Percentiles rank a stretch among this genome's conserved stretches.
phyloP scores from a whole-genome alignment of 2,888 invertebrate genomes.

The Drosophila hamatofila region DNA sequence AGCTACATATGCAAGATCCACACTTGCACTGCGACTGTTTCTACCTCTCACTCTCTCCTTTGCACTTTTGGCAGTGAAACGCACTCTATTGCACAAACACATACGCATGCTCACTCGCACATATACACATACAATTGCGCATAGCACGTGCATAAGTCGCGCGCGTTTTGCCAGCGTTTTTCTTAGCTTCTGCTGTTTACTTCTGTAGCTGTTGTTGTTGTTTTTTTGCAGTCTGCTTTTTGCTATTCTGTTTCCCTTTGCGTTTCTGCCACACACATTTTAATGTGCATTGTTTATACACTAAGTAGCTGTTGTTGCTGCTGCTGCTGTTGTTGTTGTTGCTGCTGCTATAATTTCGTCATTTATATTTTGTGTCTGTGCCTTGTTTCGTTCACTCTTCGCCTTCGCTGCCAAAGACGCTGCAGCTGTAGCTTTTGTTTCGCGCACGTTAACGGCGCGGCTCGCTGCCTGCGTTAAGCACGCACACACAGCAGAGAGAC shows the following conservation, averaged over 20 bases:
- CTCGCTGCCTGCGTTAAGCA: slow-evolving; percentile 60
- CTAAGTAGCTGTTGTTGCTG: slow-evolving; percentile 39
- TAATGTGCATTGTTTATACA: slow-evolving; percentile 71
- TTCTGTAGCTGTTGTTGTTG: background rate
- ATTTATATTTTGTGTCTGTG: slow-evolving; percentile 61
- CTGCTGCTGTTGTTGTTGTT: background rate
- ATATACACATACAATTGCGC: slow-evolving; percentile 1
- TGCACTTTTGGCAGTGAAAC: background rate
- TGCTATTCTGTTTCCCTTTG: slow-evolving; percentile 21
- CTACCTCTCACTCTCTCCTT: background rate
- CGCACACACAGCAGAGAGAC: no score
- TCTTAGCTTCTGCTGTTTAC: background rate
- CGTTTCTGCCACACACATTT: slow-evolving; percentile 49
- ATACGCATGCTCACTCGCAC: background rate
- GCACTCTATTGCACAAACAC: background rate
- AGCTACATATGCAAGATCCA: no score
- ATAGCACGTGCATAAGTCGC: slow-evolving; percentile 38
- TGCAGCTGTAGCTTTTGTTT: slow-evolving; percentile 57
- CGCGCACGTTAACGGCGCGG: slow-evolving; percentile 71
- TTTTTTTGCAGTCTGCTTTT: background rate
- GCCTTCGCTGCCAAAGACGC: slow-evolving; percentile 9
- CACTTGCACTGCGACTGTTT: no score
- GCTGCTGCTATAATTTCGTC: slow-evolving; percentile 64
- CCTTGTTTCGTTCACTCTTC: slow-evolving; percentile 3
- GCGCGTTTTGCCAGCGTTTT: slow-evolving; percentile 49